Evolutionary conservation across 37 sponge, comb jelly and placozoan species (phyloP).

Genomic region (Aphrocallistes beatrix): DNA sequence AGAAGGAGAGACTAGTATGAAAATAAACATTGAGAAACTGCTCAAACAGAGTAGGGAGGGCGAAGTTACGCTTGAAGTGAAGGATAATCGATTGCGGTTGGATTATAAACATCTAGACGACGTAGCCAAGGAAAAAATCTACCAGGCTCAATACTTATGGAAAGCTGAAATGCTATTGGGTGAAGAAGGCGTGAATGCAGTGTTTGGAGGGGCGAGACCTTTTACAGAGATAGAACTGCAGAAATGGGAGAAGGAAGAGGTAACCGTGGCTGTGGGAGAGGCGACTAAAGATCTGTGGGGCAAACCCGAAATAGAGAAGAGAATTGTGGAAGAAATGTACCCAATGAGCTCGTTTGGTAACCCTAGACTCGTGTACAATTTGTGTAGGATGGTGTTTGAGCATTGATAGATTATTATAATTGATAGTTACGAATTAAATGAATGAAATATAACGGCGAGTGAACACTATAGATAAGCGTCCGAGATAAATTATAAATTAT

Average conservation of each 20-base stretch:
- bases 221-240: neutral
- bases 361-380: neutral
- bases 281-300: conserved; percentile 1
- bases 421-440: no score
- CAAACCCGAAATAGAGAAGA: neutral
- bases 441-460: no score
- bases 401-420: no score
- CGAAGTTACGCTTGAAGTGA: neutral
- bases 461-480: no score
- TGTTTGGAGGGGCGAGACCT: neutral
- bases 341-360: conserved; percentile 4
- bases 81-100: neutral
- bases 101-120: conserved; percentile 1
- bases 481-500: no score
- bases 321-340: neutral
- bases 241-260: neutral
- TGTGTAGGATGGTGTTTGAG: conserved; percentile 17
- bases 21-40: neutral
- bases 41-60: neutral
- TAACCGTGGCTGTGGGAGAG: neutral
- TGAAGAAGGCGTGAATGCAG: neutral
- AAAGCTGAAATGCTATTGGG: neutral
- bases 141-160: neutral
- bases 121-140: neutral
- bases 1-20: neutral